These are phyloP conservation scores for Bombus ignitus DNA, from an alignment of 1,140 invertebrate species.

Conservation along the genomic window DNA sequence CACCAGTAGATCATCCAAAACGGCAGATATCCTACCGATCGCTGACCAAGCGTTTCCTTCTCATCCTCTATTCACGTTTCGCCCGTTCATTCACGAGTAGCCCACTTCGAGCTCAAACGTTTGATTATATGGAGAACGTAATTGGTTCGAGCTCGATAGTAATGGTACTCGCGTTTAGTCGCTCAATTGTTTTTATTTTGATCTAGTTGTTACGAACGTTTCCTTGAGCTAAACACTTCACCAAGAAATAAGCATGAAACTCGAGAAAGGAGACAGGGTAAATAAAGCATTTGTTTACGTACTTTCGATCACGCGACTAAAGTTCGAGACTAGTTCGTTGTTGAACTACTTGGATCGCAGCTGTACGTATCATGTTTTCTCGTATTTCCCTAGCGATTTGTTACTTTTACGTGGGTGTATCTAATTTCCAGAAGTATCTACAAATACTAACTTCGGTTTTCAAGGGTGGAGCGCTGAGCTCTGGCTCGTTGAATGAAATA, in stretches of 20 bases:
- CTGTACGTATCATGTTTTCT: not conserved
- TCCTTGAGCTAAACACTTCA: no score
- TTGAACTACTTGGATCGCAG: not conserved
- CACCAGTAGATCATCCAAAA: no score
- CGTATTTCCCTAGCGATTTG: not conserved
- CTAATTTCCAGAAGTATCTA: not conserved
- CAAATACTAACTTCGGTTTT: not conserved
- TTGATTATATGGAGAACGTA: not conserved
- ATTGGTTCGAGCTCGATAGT: not conserved
- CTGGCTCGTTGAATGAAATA: not conserved
- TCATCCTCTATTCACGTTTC: constrained; percentile 1
- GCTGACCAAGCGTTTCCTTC: not conserved
- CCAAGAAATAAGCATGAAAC: not conserved
- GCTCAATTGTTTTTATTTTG: no score
- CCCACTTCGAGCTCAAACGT: not conserved
- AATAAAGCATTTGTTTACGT: constrained; percentile 1
- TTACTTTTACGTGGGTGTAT: not conserved
- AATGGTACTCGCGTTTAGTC: no score
- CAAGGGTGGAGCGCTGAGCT: not conserved
- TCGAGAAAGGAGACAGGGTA: not conserved
- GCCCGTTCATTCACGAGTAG: constrained; percentile 1
- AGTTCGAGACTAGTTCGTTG: not conserved
- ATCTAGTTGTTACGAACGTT: not conserved
- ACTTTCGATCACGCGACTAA: not conserved
- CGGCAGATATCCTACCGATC: not conserved